Percentiles rank a stretch among this genome's conserved stretches.
Evolutionary conservation across 2,797 vertebrate genomes (phyloP).

Genomic region (Halcyon chelicuti): DNA sequence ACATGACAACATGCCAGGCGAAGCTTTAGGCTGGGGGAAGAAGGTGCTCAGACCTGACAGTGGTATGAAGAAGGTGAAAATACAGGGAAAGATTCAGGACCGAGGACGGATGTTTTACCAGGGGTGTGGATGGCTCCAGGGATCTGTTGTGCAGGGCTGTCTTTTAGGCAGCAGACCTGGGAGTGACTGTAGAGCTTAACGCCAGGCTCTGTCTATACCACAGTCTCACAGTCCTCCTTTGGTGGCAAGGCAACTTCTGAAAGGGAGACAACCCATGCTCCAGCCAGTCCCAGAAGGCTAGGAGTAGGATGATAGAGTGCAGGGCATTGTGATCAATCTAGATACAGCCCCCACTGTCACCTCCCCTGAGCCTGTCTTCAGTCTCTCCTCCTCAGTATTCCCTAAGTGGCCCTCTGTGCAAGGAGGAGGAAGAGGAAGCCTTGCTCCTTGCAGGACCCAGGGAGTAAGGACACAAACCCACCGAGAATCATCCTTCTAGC

Average conservation of each 20-base stretch:
- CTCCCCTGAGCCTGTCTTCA: background rate
- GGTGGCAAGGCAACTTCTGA: background rate
- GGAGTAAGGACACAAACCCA: background rate
- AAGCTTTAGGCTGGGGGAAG: background rate
- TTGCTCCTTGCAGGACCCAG: background rate
- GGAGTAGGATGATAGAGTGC: background rate
- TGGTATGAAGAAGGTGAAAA: background rate
- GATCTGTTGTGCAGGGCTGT: background rate
- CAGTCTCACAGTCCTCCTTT: background rate
- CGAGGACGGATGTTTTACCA: background rate
- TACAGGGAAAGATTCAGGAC: background rate
- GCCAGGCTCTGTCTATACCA: background rate
- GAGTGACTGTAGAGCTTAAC: background rate
- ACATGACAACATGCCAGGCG: fast-evolving
- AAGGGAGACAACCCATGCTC: background rate
- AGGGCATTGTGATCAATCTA: background rate
- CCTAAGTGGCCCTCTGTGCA: fast-evolving
- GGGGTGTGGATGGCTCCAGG: background rate
- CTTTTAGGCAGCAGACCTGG: background rate
- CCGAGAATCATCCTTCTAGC: background rate
- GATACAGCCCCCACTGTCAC: background rate
- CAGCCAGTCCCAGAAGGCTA: background rate
- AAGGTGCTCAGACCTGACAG: background rate
- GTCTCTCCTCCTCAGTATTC: background rate
- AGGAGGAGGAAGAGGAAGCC: background rate